A percentile compares a stretch with the other conserved stretches of the same genome.
Evolutionary conservation across 2,113 vertebrate genomes (phyloP).

Genomic region (Pollimyrus isidori): DNA sequence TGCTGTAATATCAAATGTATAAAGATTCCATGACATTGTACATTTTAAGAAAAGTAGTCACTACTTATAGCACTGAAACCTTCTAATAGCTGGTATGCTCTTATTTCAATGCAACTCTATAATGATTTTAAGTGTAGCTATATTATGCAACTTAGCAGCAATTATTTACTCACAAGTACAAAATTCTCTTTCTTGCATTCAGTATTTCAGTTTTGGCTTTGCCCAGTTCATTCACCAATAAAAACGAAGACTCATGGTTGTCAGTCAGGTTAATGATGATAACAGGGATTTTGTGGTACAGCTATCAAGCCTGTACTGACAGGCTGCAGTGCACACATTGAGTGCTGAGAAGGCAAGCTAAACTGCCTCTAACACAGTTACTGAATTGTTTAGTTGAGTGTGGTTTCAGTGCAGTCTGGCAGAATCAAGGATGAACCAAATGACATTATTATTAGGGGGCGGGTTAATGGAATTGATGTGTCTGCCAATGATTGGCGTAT

Average conservation of each 20-base stretch:
- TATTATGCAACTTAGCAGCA: neutral
- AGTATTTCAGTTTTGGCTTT: neutral
- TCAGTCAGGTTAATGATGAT: neutral
- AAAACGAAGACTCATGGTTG: neutral
- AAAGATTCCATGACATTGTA: neutral
- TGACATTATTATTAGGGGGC: neutral
- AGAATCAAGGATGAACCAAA: neutral
- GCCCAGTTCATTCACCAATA: neutral
- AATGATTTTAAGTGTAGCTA: neutral
- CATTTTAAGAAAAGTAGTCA: neutral
- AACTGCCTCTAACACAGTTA: neutral
- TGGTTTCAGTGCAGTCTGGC: neutral
- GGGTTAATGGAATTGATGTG: neutral
- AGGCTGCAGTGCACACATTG: neutral
- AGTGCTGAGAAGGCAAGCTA: neutral
- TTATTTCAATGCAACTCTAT: neutral
- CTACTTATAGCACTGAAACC: neutral
- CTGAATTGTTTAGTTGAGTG: neutral
- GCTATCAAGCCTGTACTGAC: neutral
- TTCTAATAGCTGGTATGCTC: neutral
- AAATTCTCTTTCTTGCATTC: neutral
- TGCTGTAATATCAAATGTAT: neutral
- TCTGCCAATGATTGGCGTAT: neutral
- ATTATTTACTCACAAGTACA: neutral
- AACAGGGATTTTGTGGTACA: neutral